Evolutionary conservation across 2,113 vertebrate genomes (phyloP).

Genomic region (Poeciliopsis occidentalis): DNA sequence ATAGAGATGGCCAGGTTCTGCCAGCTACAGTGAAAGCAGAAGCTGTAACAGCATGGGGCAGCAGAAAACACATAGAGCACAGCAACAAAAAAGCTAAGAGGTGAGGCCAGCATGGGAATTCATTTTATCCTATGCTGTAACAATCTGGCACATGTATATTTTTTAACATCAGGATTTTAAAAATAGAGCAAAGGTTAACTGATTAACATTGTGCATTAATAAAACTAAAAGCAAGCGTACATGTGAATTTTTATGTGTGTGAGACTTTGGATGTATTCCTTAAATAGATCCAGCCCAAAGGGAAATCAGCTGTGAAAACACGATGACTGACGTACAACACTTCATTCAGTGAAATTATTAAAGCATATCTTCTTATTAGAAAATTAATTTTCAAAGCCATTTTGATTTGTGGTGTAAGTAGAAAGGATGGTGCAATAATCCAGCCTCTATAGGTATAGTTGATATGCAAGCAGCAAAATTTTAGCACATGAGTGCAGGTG

Average conservation of each 20-base stretch:
- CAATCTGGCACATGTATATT: not conserved
- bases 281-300: not conserved
- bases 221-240: not conserved
- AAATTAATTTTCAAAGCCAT: conserved; percentile 15
- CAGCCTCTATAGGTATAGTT: conserved; percentile 1
- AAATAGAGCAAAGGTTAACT: not conserved
- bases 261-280: not conserved
- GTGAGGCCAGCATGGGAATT: conserved; percentile 6
- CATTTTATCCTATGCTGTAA: not conserved
- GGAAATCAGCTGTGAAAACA: not conserved
- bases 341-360: not conserved
- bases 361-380: conserved; percentile 14
- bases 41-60: conserved; percentile 58
- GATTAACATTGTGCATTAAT: not conserved
- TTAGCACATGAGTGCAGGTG: conserved; percentile 1
- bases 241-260: not conserved
- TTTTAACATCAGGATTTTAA: no score
- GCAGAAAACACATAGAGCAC: conserved; percentile 43
- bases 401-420: conserved; percentile 21
- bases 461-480: conserved; percentile 4
- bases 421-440: conserved; percentile 34
- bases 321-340: not conserved
- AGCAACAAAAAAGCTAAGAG: conserved; percentile 28
- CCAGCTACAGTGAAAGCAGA: conserved; percentile 61
- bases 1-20: conserved; percentile 42